Percentiles rank a stretch among this genome's conserved stretches.
These are phyloP conservation scores for Deilephila porcellus DNA, from an alignment of 2,888 invertebrate genomes.

Conservation along the genomic window DNA sequence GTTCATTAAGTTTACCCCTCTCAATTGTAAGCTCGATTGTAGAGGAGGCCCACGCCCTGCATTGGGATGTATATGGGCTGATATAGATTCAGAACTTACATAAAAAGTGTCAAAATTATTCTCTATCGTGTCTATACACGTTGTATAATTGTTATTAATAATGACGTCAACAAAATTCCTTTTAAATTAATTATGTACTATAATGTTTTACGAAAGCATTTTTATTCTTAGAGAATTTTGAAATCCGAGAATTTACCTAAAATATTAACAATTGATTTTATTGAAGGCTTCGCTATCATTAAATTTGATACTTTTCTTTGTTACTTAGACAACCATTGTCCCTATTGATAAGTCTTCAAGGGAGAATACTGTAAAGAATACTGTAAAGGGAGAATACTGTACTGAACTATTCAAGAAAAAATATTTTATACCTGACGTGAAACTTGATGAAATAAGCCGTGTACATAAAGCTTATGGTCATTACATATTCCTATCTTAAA, in stretches of 20 bases:
- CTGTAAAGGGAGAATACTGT: not conserved
- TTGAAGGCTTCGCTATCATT: not conserved
- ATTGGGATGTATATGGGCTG: no score
- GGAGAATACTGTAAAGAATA: not conserved
- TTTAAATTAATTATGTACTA: no score
- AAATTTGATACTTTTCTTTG: constrained; percentile 5
- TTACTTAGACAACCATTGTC: constrained; percentile 6
- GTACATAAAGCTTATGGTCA: not conserved
- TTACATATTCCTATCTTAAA: no score
- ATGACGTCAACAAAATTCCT: no score
- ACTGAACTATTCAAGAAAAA: not conserved
- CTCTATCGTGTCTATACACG: no score
- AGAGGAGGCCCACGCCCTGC: no score
- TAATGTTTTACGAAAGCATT: not conserved
- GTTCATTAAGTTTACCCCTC: no score
- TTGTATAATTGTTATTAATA: no score
- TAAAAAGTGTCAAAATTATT: no score
- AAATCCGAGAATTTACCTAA: not conserved
- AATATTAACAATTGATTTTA: constrained; percentile 6
- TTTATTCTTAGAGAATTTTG: not conserved
- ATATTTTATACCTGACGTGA: not conserved
- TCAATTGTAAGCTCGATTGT: no score
- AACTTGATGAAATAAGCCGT: not conserved
- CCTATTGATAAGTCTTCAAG: constrained; percentile 6
- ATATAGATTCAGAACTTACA: no score